Conservation (phyloP, 2,888 invertebrate species). For the Phyto melanocephala region DNA sequence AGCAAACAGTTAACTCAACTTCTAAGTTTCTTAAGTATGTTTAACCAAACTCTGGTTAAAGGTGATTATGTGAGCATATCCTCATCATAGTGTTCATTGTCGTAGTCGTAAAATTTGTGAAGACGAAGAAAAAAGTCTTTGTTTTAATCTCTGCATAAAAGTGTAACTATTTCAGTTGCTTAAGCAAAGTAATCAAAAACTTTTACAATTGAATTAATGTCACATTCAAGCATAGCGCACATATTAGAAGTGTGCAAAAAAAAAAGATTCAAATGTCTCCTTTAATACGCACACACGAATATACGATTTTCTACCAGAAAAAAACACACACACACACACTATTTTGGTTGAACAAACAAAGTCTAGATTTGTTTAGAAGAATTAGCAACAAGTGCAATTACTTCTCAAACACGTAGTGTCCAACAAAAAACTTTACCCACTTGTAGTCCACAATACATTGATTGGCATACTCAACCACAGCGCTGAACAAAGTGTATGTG, state of each 20-base stretch:
- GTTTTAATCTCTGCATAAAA: constrained; percentile 19
- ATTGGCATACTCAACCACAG: neutral
- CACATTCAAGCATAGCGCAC: neutral
- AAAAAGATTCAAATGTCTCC: neutral
- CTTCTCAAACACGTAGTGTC: constrained; percentile 2
- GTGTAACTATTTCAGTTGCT: constrained; percentile 39
- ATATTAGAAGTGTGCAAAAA: neutral
- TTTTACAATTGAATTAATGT: constrained; percentile 45
- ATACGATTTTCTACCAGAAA: neutral
- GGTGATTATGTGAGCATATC: no score
- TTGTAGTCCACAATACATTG: neutral
- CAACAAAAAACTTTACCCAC: neutral
- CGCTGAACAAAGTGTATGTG: neutral
- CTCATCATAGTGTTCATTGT: no score
- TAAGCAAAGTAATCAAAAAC: constrained; percentile 37
- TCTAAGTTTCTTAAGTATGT: no score
- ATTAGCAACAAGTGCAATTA: constrained; percentile 32
- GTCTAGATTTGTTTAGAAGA: neutral
- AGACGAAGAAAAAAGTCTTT: neutral
- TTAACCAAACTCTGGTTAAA: no score
- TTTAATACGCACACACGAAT: neutral
- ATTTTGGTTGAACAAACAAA: neutral
- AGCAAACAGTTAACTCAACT: no score
- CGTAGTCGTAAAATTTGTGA: neutral
- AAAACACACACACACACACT: neutral